Evolutionary conservation across 2,888 invertebrate species (phyloP).

Genomic region (Bellardia bayeri): DNA sequence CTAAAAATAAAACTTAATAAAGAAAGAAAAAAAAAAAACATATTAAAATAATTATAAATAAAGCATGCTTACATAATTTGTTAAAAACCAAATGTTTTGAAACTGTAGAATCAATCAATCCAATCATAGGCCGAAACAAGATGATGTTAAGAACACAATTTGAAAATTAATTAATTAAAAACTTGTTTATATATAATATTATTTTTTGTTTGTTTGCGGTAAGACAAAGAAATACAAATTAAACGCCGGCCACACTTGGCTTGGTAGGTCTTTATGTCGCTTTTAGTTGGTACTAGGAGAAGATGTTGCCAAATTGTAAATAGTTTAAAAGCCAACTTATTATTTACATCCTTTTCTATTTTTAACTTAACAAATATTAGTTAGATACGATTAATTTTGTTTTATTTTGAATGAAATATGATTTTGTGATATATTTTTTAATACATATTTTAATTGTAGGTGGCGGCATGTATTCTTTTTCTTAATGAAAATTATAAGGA

Average conservation of each 20-base stretch:
- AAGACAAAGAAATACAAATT: slow-evolving; percentile 79
- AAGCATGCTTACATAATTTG: slow-evolving; percentile 83
- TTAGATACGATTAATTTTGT: slow-evolving; percentile 23
- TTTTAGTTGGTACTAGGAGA: slow-evolving; percentile 44
- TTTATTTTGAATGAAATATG: slow-evolving; percentile 57
- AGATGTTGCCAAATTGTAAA: slow-evolving; percentile 54
- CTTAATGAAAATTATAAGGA: slow-evolving; percentile 59
- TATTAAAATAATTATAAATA: slow-evolving; percentile 71
- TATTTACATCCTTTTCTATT: neutral
- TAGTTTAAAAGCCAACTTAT: slow-evolving; percentile 22
- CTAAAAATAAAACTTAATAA: slow-evolving; percentile 24
- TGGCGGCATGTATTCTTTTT: slow-evolving; percentile 71
- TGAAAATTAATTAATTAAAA: slow-evolving; percentile 63
- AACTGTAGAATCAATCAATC: slow-evolving; percentile 73
- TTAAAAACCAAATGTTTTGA: slow-evolving; percentile 79
- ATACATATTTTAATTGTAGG: slow-evolving; percentile 21
- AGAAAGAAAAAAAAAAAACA: slow-evolving; percentile 57
- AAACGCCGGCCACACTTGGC: slow-evolving; percentile 78
- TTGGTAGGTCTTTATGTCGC: slow-evolving; percentile 34
- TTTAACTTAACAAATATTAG: slow-evolving; percentile 16
- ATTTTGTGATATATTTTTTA: slow-evolving; percentile 45
- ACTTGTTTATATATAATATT: slow-evolving; percentile 28
- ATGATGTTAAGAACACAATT: slow-evolving; percentile 72
- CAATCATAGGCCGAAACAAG: slow-evolving; percentile 73
- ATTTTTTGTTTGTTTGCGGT: slow-evolving; percentile 72